Percentiles rank a stretch among this genome's conserved stretches.
Conservation (phyloP, 2,888 invertebrate species). For the Venusia cambrica region DNA sequence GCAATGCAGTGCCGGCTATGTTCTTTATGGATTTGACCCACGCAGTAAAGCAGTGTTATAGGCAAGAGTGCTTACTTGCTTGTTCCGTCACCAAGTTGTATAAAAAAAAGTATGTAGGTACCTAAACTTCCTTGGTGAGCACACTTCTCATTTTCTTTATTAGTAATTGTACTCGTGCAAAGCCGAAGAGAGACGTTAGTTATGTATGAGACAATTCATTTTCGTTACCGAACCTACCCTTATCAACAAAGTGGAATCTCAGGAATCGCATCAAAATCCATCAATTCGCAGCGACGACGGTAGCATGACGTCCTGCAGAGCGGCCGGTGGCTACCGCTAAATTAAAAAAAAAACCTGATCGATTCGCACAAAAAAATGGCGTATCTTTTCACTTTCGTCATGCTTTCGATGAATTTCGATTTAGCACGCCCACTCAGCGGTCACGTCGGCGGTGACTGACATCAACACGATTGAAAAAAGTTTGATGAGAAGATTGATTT, state of each 20-base stretch:
- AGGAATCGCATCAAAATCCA: conserved; percentile 49
- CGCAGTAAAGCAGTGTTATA: too few species aligned
- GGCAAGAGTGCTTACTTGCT: too few species aligned
- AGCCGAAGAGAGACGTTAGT: too few species aligned
- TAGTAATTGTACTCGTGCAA: too few species aligned
- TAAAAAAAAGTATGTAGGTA: too few species aligned
- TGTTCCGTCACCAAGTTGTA: too few species aligned
- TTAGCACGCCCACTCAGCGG: conserved; percentile 66
- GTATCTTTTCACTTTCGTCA: conserved; percentile 55
- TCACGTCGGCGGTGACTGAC: conserved; percentile 22
- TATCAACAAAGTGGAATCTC: conserved; percentile 19
- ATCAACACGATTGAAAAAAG: conserved; percentile 18
- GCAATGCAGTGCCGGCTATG: too few species aligned
- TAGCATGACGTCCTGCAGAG: conserved; percentile 58
- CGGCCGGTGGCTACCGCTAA: conserved; percentile 44
- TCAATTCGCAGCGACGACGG: conserved; percentile 40
- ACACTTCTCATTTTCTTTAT: too few species aligned
- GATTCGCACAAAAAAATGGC: conserved; percentile 61
- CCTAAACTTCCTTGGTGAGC: too few species aligned
- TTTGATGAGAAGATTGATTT: conserved; percentile 15
- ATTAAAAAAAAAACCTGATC: conserved; percentile 49
- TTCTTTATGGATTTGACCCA: too few species aligned
- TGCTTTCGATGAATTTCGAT: conserved; percentile 46
- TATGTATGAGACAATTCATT: neutral
- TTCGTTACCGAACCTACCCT: conserved; percentile 2